Evolutionary conservation across 2,797 vertebrate genomes (phyloP), one percentile per base, ranked within the genome.

Genomic region (Aphelocoma californica): DNA sequence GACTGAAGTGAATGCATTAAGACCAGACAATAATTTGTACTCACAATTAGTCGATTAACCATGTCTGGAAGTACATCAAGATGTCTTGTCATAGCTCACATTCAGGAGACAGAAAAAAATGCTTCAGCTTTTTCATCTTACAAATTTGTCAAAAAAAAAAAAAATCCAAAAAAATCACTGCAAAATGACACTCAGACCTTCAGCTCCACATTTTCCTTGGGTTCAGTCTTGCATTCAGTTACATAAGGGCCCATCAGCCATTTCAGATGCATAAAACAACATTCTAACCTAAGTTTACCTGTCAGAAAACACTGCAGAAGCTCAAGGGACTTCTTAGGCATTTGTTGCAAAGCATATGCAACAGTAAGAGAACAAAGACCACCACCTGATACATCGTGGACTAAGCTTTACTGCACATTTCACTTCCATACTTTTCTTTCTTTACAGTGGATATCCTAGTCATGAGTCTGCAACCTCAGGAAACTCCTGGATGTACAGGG

Each of bases 1-100:
- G 81, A 95, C 81, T 74, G 60, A 88, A 88, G 61, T 13, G 34
- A 92, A 94, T 14, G 47, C 67, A 74, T 82, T 91, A 90, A 79
- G 42, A 81, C 61, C 47, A 81, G 58, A 67, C 48, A 88, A 53
- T 70, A 86, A 94, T 92, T 92, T 80, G 81, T 88, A 92, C 47
- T 81, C 71, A 34, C 45, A 90, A 91, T 82, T 47, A 90, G 88
- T 86, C 15, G 1, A 95, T 84, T 84, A 95, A 86, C 74, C 56
- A 85, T 20, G 42, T 23, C 83, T 87, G 79, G 36, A 92, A 90
- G 53, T 28, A 90, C 64, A 62, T 82, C 56, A 89, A 77, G 77
- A 60, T 48, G 25, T 34, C 61, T 88, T 34, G 64, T 78, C 75
- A 60, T 20, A 64, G 42, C 34, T 6, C 48, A 69, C 21, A 47